Conservation (phyloP, 2,797 vertebrate species). For the Mormyrops attenuatus region DNA sequence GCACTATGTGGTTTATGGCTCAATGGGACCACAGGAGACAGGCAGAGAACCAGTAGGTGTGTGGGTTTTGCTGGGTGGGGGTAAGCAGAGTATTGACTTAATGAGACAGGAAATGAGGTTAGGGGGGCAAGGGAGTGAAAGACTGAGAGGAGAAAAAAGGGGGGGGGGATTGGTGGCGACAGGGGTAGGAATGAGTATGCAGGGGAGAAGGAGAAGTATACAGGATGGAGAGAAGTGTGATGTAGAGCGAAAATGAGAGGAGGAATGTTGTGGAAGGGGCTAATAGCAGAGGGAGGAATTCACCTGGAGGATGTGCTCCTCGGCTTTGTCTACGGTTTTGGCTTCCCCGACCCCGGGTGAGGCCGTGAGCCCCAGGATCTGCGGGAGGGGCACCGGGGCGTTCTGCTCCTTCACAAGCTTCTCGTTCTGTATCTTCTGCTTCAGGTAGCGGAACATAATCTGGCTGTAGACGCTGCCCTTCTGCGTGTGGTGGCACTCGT, state of each 20-base stretch:
- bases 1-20: constrained; percentile 36
- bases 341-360: constrained; percentile 90
- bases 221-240: not conserved
- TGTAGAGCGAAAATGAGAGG: not conserved
- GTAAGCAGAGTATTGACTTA: constrained; percentile 2
- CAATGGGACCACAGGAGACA: constrained; percentile 16
- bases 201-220: not conserved
- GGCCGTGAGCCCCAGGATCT: constrained; percentile 89
- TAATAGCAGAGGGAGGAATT: constrained; percentile 30
- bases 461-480: constrained; percentile 89
- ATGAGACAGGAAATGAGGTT: constrained; percentile 12
- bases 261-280: not conserved
- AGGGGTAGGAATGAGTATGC: not conserved
- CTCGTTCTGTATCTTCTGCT: constrained; percentile 73
- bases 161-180: not conserved
- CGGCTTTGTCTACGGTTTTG: constrained; percentile 66
- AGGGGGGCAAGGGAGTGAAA: not conserved
- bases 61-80: constrained; percentile 18
- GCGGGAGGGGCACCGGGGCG: constrained; percentile 63
- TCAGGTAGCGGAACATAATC: constrained; percentile 88
- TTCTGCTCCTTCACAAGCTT: constrained; percentile 65
- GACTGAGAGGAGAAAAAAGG: not conserved
- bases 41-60: constrained; percentile 47
- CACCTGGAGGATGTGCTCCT: constrained; percentile 89
- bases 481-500: constrained; percentile 94